Evolutionary conservation across 1,140 invertebrate genomes (phyloP).

Genomic region (Vanessa tameamea): DNA sequence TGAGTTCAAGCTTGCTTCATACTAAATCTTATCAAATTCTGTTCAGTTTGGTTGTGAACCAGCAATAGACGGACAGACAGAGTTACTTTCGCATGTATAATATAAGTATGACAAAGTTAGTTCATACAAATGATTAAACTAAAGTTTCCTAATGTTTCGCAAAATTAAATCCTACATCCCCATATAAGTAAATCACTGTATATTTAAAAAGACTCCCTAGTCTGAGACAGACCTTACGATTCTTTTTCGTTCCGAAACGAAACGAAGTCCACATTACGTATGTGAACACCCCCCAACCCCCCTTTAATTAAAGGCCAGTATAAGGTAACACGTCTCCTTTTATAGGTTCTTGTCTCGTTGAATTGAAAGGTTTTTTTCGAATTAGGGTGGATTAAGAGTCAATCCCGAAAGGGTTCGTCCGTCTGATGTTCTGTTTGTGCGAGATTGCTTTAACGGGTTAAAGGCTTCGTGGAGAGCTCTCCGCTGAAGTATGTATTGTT

Average conservation of each 20-base stretch:
- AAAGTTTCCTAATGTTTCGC: too few relatives aligned
- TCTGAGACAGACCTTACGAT: slow-evolving; percentile 22
- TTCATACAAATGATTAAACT: too few relatives aligned
- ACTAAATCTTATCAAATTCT: too few relatives aligned
- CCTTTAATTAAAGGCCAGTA: slow-evolving; percentile 74
- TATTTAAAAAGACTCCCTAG: not conserved
- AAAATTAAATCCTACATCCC: too few relatives aligned
- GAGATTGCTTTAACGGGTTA: slow-evolving; percentile 36
- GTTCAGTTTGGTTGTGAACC: too few relatives aligned
- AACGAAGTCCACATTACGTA: slow-evolving; percentile 61
- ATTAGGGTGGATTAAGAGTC: slow-evolving; percentile 54
- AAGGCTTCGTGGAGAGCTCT: slow-evolving; percentile 8
- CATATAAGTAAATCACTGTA: not conserved
- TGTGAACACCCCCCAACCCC: slow-evolving; percentile 52
- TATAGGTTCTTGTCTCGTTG: slow-evolving; percentile 65
- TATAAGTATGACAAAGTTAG: too few relatives aligned
- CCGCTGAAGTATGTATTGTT: slow-evolving; percentile 27
- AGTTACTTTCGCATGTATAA: too few relatives aligned
- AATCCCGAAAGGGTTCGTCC: slow-evolving; percentile 52
- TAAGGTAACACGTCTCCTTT: slow-evolving; percentile 75
- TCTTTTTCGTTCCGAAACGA: slow-evolving; percentile 57
- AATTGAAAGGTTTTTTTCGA: slow-evolving; percentile 63
- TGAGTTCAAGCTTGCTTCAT: too few relatives aligned
- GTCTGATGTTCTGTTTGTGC: slow-evolving; percentile 42
- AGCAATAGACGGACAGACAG: too few relatives aligned